Percentiles rank a stretch among this genome's conserved stretches.
phyloP scores from a whole-genome alignment of 2,113 vertebrate species.

The Brachyhypopomus gauderio region DNA sequence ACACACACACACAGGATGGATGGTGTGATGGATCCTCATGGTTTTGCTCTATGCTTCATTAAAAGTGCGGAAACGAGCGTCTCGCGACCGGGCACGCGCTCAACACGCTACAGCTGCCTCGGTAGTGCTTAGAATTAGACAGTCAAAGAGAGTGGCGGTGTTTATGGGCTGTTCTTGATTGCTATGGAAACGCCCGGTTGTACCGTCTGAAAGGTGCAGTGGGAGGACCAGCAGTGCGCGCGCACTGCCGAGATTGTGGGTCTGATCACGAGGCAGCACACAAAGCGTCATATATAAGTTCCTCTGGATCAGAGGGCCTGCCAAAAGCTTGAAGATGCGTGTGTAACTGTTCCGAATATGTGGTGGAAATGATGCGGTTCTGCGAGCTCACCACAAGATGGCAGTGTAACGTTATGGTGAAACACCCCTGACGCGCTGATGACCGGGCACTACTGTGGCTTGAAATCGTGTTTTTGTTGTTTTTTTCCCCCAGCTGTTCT shows the following conservation, averaged over 20 bases:
- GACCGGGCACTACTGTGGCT: neutral
- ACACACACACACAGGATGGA: too few relatives aligned
- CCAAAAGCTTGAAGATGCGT: too few relatives aligned
- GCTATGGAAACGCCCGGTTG: neutral
- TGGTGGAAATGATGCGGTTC: neutral
- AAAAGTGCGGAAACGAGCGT: constrained; percentile 12
- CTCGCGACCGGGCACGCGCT: constrained; percentile 21
- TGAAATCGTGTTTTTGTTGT: neutral
- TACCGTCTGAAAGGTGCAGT: neutral
- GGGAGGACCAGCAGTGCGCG: neutral
- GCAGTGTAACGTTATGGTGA: constrained; percentile 42
- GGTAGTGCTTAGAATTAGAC: constrained; percentile 14
- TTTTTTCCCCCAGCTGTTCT: neutral
- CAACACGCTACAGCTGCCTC: neutral
- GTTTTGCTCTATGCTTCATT: neutral
- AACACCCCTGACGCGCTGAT: neutral
- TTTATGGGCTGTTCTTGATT: constrained; percentile 44
- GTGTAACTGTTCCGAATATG: too few relatives aligned
- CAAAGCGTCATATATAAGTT: too few relatives aligned
- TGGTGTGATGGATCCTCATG: neutral
- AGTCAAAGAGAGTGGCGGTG: neutral
- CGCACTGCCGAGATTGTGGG: neutral
- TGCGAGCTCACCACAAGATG: constrained; percentile 42
- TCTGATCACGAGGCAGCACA: too few relatives aligned
- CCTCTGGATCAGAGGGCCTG: neutral